phyloP scores from a whole-genome alignment of 2,113 vertebrate species.

The Merops nubicus region DNA sequence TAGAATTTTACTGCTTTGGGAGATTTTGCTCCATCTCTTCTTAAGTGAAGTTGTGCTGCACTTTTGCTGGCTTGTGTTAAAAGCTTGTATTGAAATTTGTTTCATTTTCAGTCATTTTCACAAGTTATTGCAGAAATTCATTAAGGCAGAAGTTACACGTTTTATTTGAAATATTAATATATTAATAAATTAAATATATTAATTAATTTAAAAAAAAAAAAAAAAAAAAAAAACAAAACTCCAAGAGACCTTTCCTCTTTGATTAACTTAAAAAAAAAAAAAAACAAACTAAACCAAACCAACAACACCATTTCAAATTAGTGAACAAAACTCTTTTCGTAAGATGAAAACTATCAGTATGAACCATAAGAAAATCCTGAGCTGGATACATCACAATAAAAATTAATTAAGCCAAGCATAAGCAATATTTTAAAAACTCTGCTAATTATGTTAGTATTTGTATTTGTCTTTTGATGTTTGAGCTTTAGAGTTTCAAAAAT shows the following conservation, averaged over 20 bases:
- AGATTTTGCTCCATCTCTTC: background rate
- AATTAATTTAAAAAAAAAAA: too few relatives aligned
- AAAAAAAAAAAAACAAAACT: too few relatives aligned
- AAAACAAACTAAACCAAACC: too few relatives aligned
- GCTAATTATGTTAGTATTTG: background rate
- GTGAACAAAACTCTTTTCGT: background rate
- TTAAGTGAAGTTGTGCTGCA: background rate
- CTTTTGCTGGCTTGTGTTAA: background rate
- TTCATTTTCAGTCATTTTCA: background rate
- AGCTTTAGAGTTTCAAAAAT: background rate
- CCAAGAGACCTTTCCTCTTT: too few relatives aligned
- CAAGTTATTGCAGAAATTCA: background rate
- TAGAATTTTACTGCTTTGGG: background rate
- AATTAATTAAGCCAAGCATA: background rate
- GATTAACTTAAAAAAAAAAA: too few relatives aligned
- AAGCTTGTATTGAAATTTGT: background rate
- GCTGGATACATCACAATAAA: background rate
- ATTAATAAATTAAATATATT: background rate
- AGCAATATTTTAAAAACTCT: background rate
- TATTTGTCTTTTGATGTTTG: background rate
- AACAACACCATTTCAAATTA: too few relatives aligned
- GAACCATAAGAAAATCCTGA: background rate
- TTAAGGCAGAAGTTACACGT: background rate
- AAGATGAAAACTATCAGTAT: background rate
- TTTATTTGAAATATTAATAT: background rate